These are phyloP conservation scores for Mormyrops boulengeri DNA, from an alignment of 2,797 vertebrate genomes.

Conservation along the genomic window DNA sequence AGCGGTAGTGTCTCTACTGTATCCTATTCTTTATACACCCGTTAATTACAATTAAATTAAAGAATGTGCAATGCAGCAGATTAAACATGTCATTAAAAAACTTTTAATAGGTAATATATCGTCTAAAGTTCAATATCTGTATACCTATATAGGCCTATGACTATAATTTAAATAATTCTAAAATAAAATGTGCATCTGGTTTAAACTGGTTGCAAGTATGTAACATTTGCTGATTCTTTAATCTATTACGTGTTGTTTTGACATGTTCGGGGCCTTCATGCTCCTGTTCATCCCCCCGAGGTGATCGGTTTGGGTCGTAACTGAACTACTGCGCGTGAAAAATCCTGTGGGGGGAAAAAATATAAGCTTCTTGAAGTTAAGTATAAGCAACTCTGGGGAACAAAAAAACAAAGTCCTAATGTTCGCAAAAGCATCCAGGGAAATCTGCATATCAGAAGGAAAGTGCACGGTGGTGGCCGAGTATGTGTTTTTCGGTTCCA, in stretches of 20 bases:
- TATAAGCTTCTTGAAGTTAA: not conserved
- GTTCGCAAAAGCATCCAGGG: not conserved
- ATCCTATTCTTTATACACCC: not conserved
- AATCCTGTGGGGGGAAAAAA: not conserved
- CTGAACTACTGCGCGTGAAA: not conserved
- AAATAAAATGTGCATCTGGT: not conserved
- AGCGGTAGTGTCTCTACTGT: not conserved
- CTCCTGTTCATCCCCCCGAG: not conserved
- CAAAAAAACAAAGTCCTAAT: not conserved
- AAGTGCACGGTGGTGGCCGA: not conserved
- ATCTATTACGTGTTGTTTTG: not conserved
- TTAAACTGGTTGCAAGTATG: not conserved
- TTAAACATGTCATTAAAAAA: not conserved
- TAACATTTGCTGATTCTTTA: not conserved
- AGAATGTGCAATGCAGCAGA: not conserved
- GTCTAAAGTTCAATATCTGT: not conserved
- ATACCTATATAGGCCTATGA: not conserved
- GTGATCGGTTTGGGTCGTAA: not conserved
- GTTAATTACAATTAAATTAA: not conserved
- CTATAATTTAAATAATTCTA: not conserved
- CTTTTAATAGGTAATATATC: not conserved
- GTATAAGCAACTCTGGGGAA: not conserved
- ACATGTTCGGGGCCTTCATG: not conserved
- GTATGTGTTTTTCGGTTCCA: not conserved
- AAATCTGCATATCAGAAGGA: not conserved